A percentile compares a stretch with the other conserved stretches of the same genome.
Conservation (phyloP, 2,888 invertebrate species). For the Cryptophagus acutangulus region DNA sequence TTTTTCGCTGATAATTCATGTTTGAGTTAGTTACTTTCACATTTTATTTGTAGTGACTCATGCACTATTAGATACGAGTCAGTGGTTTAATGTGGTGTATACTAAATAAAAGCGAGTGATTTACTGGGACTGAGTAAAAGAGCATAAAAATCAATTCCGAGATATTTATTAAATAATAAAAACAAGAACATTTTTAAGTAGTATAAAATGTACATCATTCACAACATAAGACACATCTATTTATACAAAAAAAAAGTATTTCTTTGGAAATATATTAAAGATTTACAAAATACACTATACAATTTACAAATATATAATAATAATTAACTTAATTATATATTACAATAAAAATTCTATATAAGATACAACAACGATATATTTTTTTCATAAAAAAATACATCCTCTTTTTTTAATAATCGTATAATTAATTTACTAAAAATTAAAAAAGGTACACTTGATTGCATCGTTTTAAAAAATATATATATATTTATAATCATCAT, state of each 20-base stretch:
- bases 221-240: constrained; percentile 30
- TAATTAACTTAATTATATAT: constrained; percentile 39
- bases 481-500: constrained; percentile 27
- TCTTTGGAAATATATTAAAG: constrained; percentile 48
- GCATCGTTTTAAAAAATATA: constrained; percentile 37
- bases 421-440: constrained; percentile 35
- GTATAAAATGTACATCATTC: constrained; percentile 46
- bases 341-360: constrained; percentile 42
- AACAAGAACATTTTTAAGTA: constrained; percentile 45
- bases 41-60: no score
- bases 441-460: constrained; percentile 43
- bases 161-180: constrained; percentile 46
- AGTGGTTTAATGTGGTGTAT: no score
- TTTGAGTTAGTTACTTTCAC: neutral
- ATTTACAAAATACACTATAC: constrained; percentile 41
- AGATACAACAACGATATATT: constrained; percentile 46
- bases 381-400: constrained; percentile 42
- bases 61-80: no score
- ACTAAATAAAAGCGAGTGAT: no score
- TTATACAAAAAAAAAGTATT: constrained; percentile 41
- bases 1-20: no score
- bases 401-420: constrained; percentile 29
- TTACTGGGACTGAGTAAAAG: constrained; percentile 1
- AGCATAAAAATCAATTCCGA: constrained; percentile 24
- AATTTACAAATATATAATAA: constrained; percentile 41